Evolutionary conservation across 1,140 invertebrate species (phyloP).

Genomic region (Apis dorsata): DNA sequence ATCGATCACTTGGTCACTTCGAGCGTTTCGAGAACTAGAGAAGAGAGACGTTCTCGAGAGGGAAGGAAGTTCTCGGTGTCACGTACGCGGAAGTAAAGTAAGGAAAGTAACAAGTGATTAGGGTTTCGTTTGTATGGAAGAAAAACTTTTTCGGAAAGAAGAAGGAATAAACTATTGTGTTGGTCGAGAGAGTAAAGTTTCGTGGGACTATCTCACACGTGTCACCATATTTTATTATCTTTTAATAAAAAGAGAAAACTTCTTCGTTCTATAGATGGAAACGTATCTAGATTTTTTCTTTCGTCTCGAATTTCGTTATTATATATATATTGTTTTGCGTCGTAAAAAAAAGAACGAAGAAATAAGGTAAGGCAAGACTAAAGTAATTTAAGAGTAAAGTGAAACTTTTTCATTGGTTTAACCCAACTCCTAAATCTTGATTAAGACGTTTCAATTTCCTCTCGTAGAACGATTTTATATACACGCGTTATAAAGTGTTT

Average conservation of each 20-base stretch:
- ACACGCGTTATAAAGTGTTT: too few species aligned
- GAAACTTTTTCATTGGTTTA: too few species aligned
- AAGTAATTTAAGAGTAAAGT: too few species aligned
- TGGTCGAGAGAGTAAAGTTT: background rate
- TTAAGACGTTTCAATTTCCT: background rate
- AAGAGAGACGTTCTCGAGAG: too few species aligned
- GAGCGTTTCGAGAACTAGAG: too few species aligned
- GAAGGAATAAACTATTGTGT: background rate
- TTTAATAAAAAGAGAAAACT: background rate
- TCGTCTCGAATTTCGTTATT: background rate
- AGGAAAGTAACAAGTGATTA: background rate
- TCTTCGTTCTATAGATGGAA: too few species aligned
- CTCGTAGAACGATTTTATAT: background rate
- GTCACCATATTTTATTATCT: background rate
- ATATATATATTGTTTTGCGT: background rate
- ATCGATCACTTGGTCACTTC: background rate
- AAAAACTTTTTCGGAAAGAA: background rate
- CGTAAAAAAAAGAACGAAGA: background rate
- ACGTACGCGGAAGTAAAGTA: background rate
- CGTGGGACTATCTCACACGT: too few species aligned
- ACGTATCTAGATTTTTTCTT: background rate
- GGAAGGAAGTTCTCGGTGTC: background rate
- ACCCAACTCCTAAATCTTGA: background rate
- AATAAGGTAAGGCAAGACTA: background rate
- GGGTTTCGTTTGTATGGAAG: background rate